A percentile compares a stretch with the other conserved stretches of the same genome.
phyloP scores from a whole-genome alignment of 2,888 invertebrate genomes.

The Hypomecis atomaria region DNA sequence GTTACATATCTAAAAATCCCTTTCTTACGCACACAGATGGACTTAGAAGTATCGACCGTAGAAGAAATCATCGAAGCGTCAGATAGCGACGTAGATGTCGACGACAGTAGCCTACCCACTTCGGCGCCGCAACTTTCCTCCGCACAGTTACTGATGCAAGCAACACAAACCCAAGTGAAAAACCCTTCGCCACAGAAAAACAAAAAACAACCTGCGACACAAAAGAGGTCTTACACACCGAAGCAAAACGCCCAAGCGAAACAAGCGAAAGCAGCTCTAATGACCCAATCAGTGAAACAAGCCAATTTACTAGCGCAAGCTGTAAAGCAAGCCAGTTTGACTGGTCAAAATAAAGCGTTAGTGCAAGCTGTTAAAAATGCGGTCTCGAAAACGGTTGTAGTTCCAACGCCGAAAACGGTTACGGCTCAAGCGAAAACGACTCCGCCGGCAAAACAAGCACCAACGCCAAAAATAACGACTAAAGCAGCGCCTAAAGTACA shows the following conservation, averaged over 20 bases:
- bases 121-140: conserved; percentile 64
- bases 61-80: conserved; percentile 71
- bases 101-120: conserved; percentile 60
- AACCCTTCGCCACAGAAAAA: conserved; percentile 43
- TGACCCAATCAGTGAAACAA: conserved; percentile 65
- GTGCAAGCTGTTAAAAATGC: conserved; percentile 37
- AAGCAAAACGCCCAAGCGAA: conserved; percentile 42
- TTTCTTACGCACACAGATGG: conserved; percentile 52
- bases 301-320: conserved; percentile 58
- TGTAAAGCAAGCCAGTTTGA: conserved; percentile 53
- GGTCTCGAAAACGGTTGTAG: conserved; percentile 37
- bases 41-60: conserved; percentile 59
- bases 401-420: conserved; percentile 44
- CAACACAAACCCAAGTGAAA: conserved; percentile 59
- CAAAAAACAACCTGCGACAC: conserved; percentile 54
- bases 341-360: conserved; percentile 45
- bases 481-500: conserved; percentile 27
- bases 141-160: conserved; percentile 74
- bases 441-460: conserved; percentile 25
- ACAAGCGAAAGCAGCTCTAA: conserved; percentile 53
- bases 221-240: conserved; percentile 44
- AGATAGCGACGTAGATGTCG: conserved; percentile 78
- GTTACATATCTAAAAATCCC: background rate
- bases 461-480: conserved; percentile 8
- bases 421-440: conserved; percentile 31